Percentiles rank a stretch among this genome's conserved stretches.
phyloP scores from a whole-genome alignment of 2,797 vertebrate genomes.

The Diplodus puntazzo region DNA sequence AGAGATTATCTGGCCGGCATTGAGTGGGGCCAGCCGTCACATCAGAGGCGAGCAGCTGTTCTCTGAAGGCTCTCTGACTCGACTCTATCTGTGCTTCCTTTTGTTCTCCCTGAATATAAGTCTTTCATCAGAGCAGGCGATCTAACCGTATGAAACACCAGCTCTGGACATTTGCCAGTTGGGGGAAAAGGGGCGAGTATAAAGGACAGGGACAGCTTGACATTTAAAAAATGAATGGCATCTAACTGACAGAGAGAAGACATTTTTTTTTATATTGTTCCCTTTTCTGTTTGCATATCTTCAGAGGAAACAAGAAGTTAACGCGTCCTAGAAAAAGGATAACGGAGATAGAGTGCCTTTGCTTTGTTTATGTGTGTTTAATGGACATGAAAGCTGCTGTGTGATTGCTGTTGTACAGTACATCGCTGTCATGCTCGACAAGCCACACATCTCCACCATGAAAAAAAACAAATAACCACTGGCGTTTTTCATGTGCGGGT shows the following conservation, averaged over 20 bases:
- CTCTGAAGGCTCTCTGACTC: slow-evolving; percentile 62
- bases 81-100: slow-evolving; percentile 53
- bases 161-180: slow-evolving; percentile 69
- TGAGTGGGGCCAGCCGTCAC: slow-evolving; percentile 57
- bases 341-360: slow-evolving; percentile 10
- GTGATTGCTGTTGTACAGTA: slow-evolving; percentile 29
- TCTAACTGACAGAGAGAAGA: slow-evolving; percentile 47
- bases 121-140: slow-evolving; percentile 71
- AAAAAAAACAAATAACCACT: slow-evolving; percentile 58
- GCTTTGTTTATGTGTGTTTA: slow-evolving; percentile 62
- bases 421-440: slow-evolving; percentile 48
- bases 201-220: slow-evolving; percentile 70
- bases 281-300: slow-evolving; percentile 36
- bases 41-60: slow-evolving; percentile 68
- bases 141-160: slow-evolving; percentile 77
- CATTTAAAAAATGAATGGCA: slow-evolving; percentile 80
- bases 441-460: slow-evolving; percentile 42
- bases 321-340: slow-evolving; percentile 1
- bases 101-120: slow-evolving; percentile 63
- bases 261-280: slow-evolving; percentile 38
- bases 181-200: slow-evolving; percentile 55
- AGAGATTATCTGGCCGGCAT: slow-evolving; percentile 41
- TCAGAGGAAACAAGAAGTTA: background rate
- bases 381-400: slow-evolving; percentile 56
- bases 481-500: slow-evolving; percentile 42